phyloP scores from a whole-genome alignment of 2,113 vertebrate genomes.

The Felis chaus region DNA sequence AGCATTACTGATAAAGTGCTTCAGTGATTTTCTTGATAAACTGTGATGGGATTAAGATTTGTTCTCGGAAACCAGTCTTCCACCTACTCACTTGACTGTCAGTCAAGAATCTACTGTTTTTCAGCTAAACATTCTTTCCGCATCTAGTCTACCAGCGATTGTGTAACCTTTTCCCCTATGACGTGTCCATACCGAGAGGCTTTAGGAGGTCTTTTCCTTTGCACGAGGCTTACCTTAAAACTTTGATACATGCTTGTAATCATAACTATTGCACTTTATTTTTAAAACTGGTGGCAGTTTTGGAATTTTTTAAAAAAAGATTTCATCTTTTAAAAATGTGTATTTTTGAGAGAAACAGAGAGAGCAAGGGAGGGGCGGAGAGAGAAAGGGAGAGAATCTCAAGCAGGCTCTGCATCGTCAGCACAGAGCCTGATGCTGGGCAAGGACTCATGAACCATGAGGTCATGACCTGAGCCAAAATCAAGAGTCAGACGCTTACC shows the following conservation, averaged over 20 bases:
- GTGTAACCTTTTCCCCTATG: conserved; percentile 4
- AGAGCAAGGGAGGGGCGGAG: too few relatives aligned
- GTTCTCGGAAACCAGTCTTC: conserved; percentile 41
- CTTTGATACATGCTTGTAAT: background rate
- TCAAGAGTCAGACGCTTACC: too few relatives aligned
- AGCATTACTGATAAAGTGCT: conserved; percentile 39
- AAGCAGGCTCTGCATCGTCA: too few relatives aligned
- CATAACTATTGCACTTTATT: conserved; percentile 2
- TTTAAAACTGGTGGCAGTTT: background rate
- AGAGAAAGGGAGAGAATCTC: too few relatives aligned
- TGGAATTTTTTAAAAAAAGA: conserved; percentile 40
- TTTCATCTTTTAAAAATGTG: background rate
- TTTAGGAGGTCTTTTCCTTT: background rate
- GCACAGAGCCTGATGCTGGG: too few relatives aligned
- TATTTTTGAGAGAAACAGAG: too few relatives aligned
- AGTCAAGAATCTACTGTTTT: conserved; percentile 64
- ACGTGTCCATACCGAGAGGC: background rate
- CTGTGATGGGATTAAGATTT: conserved; percentile 34
- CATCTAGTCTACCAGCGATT: conserved; percentile 31
- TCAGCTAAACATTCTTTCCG: conserved; percentile 48
- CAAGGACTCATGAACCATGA: too few relatives aligned
- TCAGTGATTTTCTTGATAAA: conserved; percentile 64
- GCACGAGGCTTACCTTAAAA: background rate
- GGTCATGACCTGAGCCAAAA: too few relatives aligned
- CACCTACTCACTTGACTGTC: conserved; percentile 52